Base-by-base conservation (phyloP, 2,888 invertebrate genomes). In the Tyria jacobaeae region DNA sequence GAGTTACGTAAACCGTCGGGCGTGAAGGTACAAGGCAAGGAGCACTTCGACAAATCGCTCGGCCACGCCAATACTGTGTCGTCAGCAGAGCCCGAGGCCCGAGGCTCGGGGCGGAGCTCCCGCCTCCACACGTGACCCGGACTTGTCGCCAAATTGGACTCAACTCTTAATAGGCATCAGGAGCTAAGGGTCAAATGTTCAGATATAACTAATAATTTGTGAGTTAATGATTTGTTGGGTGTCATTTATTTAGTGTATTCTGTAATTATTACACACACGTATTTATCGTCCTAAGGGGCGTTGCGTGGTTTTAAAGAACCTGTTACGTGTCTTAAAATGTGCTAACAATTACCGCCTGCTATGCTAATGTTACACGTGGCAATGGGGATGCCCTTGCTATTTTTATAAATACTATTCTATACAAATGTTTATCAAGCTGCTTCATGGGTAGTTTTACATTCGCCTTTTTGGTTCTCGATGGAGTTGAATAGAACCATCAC, bases 41-140 rank as follows among this genome's bases (percentile, higher is more conserved):
- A 64, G 62, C 60, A 60, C 60, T 70, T 48, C 53, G 54, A 75
- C 65, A 66, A 73, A 73, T 69, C 60, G 71, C 63, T 59, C 49
- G 21, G 83, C 81, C 85, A 86, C 89, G 89, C 90, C 88, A 88
- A 86, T 85, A 73, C 80, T 70, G 81, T 90, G 91, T 90, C 77
- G 79, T 78, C 77, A 76, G 75, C 78, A 74, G 64, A 81, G 86
- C 84, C 84, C 79, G 70, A 80, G 85, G 86, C 84, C 84, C 79
- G 70, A 80, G 85, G 88, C 83, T 82, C 64, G 80, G 81, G 88
- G 87, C 85, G 86, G 86, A 81, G 85, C 82, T 65, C 76, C 73
- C 79, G 81, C 82, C 79, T 75, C 65, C 70, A 70, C 83, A 79
- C 82, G 75, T 76, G 82, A 73, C 83, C 71, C 64, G 62, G 34